Evolutionary conservation across 2,888 invertebrate genomes (phyloP).

Genomic region (Perdita meconis): DNA sequence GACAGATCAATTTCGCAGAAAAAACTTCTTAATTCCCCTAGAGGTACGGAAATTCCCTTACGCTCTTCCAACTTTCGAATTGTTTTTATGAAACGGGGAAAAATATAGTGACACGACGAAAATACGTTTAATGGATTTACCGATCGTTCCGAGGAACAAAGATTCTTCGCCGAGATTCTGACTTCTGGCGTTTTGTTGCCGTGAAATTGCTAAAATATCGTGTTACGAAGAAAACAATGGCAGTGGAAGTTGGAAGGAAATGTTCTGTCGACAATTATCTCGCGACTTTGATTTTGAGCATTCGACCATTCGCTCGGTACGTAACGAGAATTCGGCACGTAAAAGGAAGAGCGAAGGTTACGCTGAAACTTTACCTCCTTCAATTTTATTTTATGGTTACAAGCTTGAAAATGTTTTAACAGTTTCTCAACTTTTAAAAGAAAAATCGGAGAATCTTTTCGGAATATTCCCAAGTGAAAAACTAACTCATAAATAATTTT

Average conservation of each 20-base stretch:
- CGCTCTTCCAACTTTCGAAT: slow-evolving; percentile 1
- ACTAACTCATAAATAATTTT: no score
- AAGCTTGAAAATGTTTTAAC: no score
- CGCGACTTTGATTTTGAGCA: not conserved
- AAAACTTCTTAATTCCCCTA: no score
- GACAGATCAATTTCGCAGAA: slow-evolving; percentile 31
- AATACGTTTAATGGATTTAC: slow-evolving; percentile 50
- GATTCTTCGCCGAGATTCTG: slow-evolving; percentile 39
- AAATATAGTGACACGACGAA: slow-evolving; percentile 54
- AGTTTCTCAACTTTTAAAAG: no score
- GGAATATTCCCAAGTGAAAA: no score
- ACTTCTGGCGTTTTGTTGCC: slow-evolving; percentile 22
- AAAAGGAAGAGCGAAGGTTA: no score
- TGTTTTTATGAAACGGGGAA: slow-evolving; percentile 55
- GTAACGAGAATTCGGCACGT: no score
- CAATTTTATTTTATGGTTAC: no score
- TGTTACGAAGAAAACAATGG: slow-evolving; percentile 3
- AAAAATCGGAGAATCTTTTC: no score
- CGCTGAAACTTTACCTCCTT: no score
- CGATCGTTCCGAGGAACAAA: slow-evolving; percentile 33
- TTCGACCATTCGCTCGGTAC: no score
- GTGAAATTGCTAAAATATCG: slow-evolving; percentile 34
- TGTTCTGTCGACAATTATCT: not conserved
- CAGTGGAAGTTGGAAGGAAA: slow-evolving; percentile 34
- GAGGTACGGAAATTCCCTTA: no score